Conservation (phyloP, 2,888 invertebrate genomes). For the Torymus aiolomorphi region DNA sequence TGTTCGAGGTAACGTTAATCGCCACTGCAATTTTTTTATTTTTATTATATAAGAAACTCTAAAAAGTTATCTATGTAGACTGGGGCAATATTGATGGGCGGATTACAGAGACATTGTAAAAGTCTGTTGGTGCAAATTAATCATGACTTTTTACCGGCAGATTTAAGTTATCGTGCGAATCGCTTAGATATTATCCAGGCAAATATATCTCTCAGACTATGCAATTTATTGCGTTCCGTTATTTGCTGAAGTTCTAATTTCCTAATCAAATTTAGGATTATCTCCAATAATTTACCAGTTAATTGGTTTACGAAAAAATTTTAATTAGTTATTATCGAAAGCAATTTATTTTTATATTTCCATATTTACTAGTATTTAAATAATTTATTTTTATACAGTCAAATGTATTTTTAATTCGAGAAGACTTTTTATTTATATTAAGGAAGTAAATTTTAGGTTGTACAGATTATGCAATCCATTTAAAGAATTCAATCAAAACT, state of each 20-base stretch:
- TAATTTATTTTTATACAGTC: too few relatives aligned
- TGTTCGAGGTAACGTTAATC: constrained; percentile 38
- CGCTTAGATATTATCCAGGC: constrained; percentile 32
- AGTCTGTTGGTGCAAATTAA: constrained; percentile 19
- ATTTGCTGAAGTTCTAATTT: too few relatives aligned
- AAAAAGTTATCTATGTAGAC: constrained; percentile 26
- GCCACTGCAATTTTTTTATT: constrained; percentile 44
- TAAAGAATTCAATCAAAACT: too few relatives aligned
- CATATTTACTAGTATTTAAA: too few relatives aligned
- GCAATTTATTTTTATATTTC: too few relatives aligned
- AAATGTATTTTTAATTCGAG: too few relatives aligned
- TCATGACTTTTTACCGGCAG: constrained; percentile 16
- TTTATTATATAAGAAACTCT: constrained; percentile 31
- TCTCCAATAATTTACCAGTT: neutral
- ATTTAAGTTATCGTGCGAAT: constrained; percentile 13
- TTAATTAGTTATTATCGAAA: too few relatives aligned
- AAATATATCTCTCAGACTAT: constrained; percentile 14
- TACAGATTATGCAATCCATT: too few relatives aligned
- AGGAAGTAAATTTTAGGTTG: too few relatives aligned
- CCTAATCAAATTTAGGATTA: too few relatives aligned
- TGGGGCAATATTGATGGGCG: constrained; percentile 33
- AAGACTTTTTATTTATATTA: too few relatives aligned
- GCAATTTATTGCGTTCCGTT: too few relatives aligned
- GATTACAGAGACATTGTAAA: constrained; percentile 30
- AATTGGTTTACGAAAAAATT: neutral